Percentiles rank a stretch among this genome's conserved stretches.
Evolutionary conservation across 2,113 vertebrate species (phyloP).

Genomic region (Hippocampus comes): DNA sequence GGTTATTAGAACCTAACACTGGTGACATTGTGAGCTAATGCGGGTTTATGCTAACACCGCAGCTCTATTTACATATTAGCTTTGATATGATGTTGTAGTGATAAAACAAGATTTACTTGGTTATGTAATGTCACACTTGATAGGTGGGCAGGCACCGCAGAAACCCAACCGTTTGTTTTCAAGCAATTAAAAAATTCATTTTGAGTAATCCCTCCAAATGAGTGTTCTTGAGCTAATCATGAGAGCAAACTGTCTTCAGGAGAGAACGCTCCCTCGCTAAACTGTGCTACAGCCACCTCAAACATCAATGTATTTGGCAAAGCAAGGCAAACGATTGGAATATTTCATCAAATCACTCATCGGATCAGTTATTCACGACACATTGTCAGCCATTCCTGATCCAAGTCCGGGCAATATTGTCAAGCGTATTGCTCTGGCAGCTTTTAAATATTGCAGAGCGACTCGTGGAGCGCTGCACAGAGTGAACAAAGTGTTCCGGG

Average conservation of each 20-base stretch:
- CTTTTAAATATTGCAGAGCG: conserved; percentile 19
- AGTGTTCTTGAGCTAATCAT: too few relatives aligned
- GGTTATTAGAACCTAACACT: too few relatives aligned
- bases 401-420: background rate
- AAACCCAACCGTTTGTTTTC: too few relatives aligned
- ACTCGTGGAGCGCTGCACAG: conserved; percentile 26
- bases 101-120: too few relatives aligned
- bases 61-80: too few relatives aligned
- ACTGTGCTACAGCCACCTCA: background rate
- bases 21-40: too few relatives aligned
- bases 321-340: background rate
- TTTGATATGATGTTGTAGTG: too few relatives aligned
- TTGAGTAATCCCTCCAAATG: too few relatives aligned
- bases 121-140: too few relatives aligned
- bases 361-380: background rate
- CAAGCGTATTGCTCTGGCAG: background rate
- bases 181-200: too few relatives aligned
- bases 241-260: background rate
- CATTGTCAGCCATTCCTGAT: background rate
- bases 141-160: too few relatives aligned
- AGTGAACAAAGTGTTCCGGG: conserved; percentile 33
- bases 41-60: too few relatives aligned
- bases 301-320: background rate
- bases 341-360: background rate
- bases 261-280: background rate